These are phyloP conservation scores for Coregonus sp. DNA, from an alignment of 2,797 vertebrate genomes.

Conservation along the genomic window DNA sequence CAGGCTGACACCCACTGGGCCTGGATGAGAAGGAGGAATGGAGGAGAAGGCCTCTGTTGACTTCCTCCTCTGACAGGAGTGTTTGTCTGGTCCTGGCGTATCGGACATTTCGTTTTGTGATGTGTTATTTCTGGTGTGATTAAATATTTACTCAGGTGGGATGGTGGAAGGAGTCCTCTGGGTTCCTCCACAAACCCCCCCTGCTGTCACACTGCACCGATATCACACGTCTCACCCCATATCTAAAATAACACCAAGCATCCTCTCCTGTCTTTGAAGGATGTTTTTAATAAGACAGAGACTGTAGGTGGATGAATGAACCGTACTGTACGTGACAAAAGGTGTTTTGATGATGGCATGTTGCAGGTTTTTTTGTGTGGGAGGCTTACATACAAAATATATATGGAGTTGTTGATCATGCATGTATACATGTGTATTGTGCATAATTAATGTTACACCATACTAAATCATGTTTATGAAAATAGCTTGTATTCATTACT, in stretches of 20 bases:
- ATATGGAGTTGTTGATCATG: constrained; percentile 17
- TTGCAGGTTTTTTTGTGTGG: neutral
- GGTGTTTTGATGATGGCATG: constrained; percentile 16
- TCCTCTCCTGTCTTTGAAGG: constrained; percentile 39
- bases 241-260: constrained; percentile 50
- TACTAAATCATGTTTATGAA: constrained; percentile 26
- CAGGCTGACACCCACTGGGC: constrained; percentile 67
- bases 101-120: constrained; percentile 49
- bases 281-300: constrained; percentile 58
- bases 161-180: constrained; percentile 61
- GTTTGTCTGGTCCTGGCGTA: constrained; percentile 36
- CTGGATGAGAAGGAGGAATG: neutral
- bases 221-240: constrained; percentile 58
- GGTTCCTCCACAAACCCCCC: constrained; percentile 45
- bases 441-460: constrained; percentile 8
- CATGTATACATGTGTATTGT: constrained; percentile 13
- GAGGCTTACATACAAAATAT: constrained; percentile 1
- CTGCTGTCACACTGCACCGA: constrained; percentile 32
- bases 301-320: constrained; percentile 30
- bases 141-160: constrained; percentile 82
- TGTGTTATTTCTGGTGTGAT: constrained; percentile 77
- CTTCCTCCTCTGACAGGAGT: constrained; percentile 64
- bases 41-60: constrained; percentile 62
- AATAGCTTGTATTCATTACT: constrained; percentile 18
- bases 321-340: constrained; percentile 39